Base-by-base conservation (phyloP, 2,888 invertebrate genomes). In the Chrysolina haemoptera region DNA sequence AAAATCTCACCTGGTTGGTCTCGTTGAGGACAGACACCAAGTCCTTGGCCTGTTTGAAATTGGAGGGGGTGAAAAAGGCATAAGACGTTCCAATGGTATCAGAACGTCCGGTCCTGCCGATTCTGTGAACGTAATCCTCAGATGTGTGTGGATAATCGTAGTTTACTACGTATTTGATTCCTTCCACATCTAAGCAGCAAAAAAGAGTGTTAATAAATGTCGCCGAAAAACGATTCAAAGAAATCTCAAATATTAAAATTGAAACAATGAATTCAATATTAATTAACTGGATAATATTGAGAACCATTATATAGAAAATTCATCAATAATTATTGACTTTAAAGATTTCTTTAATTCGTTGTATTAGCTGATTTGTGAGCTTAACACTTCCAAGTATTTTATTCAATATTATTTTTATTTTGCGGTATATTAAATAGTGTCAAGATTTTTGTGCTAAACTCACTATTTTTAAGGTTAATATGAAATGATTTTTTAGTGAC, bases 131-230 rank as follows among this genome's bases (percentile, higher is more conserved):
- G 88, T 98, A 98, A 89, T 98, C 97, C 88, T 98, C 98, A 70
- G 96, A 96, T 75, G 96, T 96, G 88, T 95, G 95, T 71, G 98
- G 98, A 89, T 97, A 98, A 90, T 98, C 98, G 90, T 94, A 97
- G 90, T 98, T 98, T 87, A 98, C 96, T 80, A 98, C 98, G 90
- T 94, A 97, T 90, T 96, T 97, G 85, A 98, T 96, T 87, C 97
- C 97, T 88, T 97, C 96, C 86, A 98, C 97, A 93, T 98, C 97
- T 98, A 91, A 65, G 53, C 66, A 66, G 27, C 59, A 74, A 77
- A 74, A 70, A 41, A 16, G 14, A 65, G 16, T 68, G 69, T 69
- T 65, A 68, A 62, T 50, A 71, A 48, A 18, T 53, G 55, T 50
- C 20, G 18, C 55, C 20, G 41, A 18, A 16, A 62, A 43, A 46